phyloP scores from a whole-genome alignment of 2,113 vertebrate genomes.

The Notechis scutatus region DNA sequence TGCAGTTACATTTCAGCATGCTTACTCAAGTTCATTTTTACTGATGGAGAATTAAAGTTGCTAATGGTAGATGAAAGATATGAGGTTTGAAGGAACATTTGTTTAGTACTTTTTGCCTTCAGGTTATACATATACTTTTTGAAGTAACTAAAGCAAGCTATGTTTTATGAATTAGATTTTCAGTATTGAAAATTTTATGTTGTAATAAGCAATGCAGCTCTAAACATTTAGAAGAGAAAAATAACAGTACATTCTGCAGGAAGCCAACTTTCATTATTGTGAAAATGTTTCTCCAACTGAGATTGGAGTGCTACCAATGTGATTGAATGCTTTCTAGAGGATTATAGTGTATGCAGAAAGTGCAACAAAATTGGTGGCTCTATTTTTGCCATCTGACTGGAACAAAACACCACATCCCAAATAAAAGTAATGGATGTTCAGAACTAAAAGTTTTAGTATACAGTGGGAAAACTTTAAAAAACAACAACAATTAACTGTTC shows the following conservation, averaged over 20 bases:
- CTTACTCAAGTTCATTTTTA: neutral
- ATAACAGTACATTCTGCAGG: neutral
- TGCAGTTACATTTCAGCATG: neutral
- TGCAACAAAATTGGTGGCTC: neutral
- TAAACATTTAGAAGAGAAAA: slow-evolving; percentile 3
- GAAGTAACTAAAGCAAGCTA: neutral
- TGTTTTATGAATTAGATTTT: slow-evolving; percentile 1
- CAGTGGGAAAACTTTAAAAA: neutral
- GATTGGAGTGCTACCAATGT: neutral
- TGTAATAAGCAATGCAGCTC: neutral
- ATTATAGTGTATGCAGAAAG: neutral
- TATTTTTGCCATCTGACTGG: neutral
- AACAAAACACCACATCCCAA: neutral
- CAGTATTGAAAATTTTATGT: neutral
- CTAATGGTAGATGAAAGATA: neutral
- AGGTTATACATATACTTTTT: neutral
- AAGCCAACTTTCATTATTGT: neutral
- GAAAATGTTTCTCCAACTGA: neutral
- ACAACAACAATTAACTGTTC: neutral
- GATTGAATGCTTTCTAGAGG: neutral
- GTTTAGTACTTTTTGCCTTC: neutral
- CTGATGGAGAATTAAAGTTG: neutral
- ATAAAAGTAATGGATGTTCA: neutral
- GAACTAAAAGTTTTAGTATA: neutral
- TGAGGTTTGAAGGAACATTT: neutral